Conservation (phyloP, 2,888 invertebrate species). For the Eupsilia transversa region DNA sequence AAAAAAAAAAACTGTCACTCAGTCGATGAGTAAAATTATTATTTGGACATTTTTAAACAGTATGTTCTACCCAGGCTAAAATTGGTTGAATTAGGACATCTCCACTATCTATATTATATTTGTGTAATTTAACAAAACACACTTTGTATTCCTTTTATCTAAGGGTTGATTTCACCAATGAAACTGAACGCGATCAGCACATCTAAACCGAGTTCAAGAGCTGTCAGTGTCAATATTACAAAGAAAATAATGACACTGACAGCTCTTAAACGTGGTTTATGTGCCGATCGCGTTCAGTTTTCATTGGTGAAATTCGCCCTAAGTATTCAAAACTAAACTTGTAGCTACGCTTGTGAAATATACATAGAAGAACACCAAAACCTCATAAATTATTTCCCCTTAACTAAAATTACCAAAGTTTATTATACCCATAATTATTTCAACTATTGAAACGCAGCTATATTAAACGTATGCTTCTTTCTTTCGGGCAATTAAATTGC, state of each 20-base stretch:
- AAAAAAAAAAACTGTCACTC: neutral
- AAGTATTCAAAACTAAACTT: neutral
- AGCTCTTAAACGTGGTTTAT: too few species aligned
- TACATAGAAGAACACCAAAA: neutral
- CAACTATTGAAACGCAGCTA: neutral
- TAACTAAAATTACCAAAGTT: neutral
- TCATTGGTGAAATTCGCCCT: too few species aligned
- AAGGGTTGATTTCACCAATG: too few species aligned
- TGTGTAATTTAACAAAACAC: neutral
- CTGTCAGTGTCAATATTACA: too few species aligned
- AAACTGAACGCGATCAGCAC: too few species aligned
- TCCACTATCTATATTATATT: neutral
- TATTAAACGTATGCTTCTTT: neutral
- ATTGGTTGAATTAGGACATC: neutral
- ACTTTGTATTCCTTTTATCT: neutral
- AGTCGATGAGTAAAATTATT: neutral
- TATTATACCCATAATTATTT: neutral
- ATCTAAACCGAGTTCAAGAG: too few species aligned
- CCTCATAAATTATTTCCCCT: neutral
- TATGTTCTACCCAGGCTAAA: neutral
- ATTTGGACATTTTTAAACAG: neutral
- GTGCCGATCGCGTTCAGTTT: too few species aligned
- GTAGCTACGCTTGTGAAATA: neutral
- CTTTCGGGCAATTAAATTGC: neutral
- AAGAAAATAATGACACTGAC: too few species aligned